Evolutionary conservation across 2,797 vertebrate species (phyloP).

Genomic region (Alexandromys oeconomus): DNA sequence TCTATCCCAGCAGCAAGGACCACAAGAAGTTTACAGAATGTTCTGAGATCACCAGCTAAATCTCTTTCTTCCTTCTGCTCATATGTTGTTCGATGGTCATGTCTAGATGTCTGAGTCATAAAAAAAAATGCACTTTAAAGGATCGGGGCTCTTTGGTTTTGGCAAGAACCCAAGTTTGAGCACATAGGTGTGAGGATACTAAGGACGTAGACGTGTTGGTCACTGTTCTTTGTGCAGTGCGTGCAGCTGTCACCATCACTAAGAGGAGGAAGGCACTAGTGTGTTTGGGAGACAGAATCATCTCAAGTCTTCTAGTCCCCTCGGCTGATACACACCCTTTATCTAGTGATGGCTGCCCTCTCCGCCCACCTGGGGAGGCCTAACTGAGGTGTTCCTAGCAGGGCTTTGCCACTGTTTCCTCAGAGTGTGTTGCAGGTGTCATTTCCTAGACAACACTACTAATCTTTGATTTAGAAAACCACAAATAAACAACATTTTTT

Average conservation of each 20-base stretch:
- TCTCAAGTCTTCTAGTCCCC: neutral
- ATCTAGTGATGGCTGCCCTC: no score
- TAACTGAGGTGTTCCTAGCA: neutral
- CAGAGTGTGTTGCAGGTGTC: neutral
- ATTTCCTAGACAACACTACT: neutral
- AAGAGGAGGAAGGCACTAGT: neutral
- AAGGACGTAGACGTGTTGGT: no score
- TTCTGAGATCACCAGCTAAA: neutral
- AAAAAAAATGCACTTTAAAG: conserved; percentile 24
- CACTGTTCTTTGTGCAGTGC: neutral
- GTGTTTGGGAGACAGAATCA: neutral
- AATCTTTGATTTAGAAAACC: neutral
- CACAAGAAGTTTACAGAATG: neutral
- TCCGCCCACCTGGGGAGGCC: neutral
- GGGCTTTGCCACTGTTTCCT: neutral
- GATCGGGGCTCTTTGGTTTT: neutral
- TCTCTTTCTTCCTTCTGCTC: neutral
- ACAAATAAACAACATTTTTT: neutral
- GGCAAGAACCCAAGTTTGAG: neutral
- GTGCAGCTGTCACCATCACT: neutral
- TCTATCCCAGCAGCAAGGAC: neutral
- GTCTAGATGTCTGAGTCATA: neutral
- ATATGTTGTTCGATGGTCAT: neutral
- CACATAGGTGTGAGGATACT: neutral
- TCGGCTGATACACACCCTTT: rapidly evolving